Conservation (phyloP, 1,140 invertebrate genomes). For the Eufriesea mexicana region DNA sequence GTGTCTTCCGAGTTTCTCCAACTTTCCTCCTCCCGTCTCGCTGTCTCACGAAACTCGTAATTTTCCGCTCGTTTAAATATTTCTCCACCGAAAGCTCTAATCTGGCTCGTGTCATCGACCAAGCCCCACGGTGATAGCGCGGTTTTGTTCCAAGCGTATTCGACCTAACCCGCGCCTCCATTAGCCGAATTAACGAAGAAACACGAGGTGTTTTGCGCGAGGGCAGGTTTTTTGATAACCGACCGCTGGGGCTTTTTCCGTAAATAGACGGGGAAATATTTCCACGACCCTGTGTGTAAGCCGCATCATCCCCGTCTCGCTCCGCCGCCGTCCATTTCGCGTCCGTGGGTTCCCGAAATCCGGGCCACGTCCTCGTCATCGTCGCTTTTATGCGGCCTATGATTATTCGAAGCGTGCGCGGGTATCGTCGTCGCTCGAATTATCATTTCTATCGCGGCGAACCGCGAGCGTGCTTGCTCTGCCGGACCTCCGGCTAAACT, state of each 20-base stretch:
- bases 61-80: neutral
- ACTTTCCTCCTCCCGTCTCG: neutral
- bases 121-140: neutral
- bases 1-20: too few species aligned
- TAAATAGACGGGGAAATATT: neutral
- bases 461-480: neutral
- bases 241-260: neutral
- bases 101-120: neutral
- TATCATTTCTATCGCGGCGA: constrained; percentile 30
- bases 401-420: constrained; percentile 3
- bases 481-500: constrained; percentile 3
- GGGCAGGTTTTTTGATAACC: neutral
- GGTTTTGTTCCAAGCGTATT: neutral
- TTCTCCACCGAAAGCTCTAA: too few species aligned
- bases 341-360: neutral
- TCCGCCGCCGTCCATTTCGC: too few species aligned
- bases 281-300: neutral
- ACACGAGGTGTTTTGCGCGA: neutral
- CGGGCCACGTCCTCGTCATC: neutral
- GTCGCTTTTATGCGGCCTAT: constrained; percentile 2
- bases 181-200: constrained; percentile 31
- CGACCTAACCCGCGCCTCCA: neutral
- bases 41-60: neutral
- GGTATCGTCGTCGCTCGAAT: neutral
- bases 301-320: too few species aligned